A percentile compares a stretch with the other conserved stretches of the same genome.
These are phyloP conservation scores for Thamnophis elegans DNA, from an alignment of 2,797 vertebrate species.

Conservation along the genomic window DNA sequence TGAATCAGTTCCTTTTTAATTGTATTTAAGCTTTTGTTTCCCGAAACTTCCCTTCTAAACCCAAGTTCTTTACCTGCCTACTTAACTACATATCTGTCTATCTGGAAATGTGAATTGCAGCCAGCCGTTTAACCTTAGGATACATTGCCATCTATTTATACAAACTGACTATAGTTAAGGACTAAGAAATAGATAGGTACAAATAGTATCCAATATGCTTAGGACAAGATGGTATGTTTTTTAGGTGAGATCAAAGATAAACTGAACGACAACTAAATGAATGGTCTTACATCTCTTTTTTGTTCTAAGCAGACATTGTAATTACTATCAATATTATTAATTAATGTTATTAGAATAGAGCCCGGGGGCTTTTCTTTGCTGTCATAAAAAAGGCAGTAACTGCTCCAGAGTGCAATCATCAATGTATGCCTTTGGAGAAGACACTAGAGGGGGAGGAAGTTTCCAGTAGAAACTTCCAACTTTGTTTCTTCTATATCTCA, in stretches of 20 bases:
- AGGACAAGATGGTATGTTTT: not conserved
- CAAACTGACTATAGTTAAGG: not conserved
- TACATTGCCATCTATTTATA: not conserved
- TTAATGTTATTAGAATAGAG: constrained; percentile 19
- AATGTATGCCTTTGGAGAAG: not conserved
- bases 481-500: not conserved
- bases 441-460: not conserved
- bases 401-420: constrained; percentile 6
- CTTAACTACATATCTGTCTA: not conserved
- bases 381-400: not conserved
- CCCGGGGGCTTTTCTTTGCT: not conserved
- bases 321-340: constrained; percentile 28
- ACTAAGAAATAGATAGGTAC: not conserved
- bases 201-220: not conserved
- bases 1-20: not conserved
- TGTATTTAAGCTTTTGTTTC: not conserved
- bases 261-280: constrained; percentile 17
- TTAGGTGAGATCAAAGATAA: not conserved
- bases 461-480: not conserved
- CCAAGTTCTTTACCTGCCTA: not conserved
- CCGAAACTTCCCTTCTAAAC: not conserved
- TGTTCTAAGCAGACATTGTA: not conserved
- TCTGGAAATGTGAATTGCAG: not conserved
- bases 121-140: not conserved
- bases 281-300: not conserved